Conservation (phyloP, 2,888 invertebrate species). For the Priocnemis perturbator region DNA sequence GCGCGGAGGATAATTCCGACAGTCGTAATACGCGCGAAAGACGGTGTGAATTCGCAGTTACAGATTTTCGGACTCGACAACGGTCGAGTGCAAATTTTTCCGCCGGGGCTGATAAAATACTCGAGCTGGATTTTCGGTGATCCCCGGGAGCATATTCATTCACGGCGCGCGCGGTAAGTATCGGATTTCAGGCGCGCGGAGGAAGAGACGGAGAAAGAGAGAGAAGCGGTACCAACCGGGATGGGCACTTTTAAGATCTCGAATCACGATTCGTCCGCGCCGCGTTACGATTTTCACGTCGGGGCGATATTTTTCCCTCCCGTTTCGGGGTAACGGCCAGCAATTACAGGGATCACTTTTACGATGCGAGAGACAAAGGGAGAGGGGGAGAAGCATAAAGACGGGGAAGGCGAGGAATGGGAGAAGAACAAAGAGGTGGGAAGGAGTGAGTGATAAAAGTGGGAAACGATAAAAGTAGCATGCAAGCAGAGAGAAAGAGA, state of each 20-base stretch:
- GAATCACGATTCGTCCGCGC: neutral
- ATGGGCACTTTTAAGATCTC: conserved; percentile 2
- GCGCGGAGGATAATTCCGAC: too few species aligned
- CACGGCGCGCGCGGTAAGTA: too few species aligned
- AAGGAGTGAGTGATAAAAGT: neutral
- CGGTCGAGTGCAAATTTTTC: too few species aligned
- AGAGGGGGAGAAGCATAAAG: too few species aligned
- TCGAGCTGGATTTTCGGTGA: too few species aligned
- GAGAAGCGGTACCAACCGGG: too few species aligned
- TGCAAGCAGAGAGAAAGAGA: too few species aligned
- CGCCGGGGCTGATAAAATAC: too few species aligned
- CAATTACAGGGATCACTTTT: conserved; percentile 36
- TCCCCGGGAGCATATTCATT: too few species aligned
- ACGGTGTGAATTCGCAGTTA: too few species aligned
- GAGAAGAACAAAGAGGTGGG: neutral
- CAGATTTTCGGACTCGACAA: too few species aligned
- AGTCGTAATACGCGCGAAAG: too few species aligned
- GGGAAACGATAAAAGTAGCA: neutral
- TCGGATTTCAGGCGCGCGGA: neutral
- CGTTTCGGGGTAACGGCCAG: conserved; percentile 27
- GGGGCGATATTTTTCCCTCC: neutral
- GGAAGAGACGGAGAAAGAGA: neutral
- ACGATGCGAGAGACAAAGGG: conserved; percentile 5
- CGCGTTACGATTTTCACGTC: conserved; percentile 2
- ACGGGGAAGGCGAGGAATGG: neutral